Evolutionary conservation across 2,888 invertebrate genomes (phyloP).

Genomic region (Pelosia muscerda): DNA sequence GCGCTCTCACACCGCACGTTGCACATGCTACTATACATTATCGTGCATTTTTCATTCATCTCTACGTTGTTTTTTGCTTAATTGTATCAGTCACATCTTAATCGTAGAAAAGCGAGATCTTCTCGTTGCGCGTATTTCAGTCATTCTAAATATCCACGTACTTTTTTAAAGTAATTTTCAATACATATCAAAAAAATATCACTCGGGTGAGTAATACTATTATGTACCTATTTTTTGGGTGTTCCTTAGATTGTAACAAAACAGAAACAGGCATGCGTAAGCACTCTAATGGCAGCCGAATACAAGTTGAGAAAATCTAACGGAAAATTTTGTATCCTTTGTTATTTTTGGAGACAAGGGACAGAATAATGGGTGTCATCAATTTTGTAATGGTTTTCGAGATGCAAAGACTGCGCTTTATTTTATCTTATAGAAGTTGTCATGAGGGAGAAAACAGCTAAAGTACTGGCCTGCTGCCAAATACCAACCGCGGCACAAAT

Average conservation of each 20-base stretch:
- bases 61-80: constrained; percentile 55
- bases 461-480: constrained; percentile 82
- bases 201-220: constrained; percentile 45
- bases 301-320: constrained; percentile 31
- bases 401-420: constrained; percentile 63
- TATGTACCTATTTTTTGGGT: constrained; percentile 27
- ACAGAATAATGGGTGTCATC: constrained; percentile 30
- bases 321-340: constrained; percentile 25
- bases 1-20: constrained; percentile 59
- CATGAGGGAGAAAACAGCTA: constrained; percentile 79
- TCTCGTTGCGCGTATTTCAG: constrained; percentile 39
- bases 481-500: constrained; percentile 76
- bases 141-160: constrained; percentile 43
- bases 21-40: constrained; percentile 57
- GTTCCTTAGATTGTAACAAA: constrained; percentile 35
- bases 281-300: constrained; percentile 52
- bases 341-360: constrained; percentile 17
- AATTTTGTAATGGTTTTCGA: constrained; percentile 52
- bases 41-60: constrained; percentile 77
- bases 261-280: constrained; percentile 57
- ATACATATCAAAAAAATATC: constrained; percentile 30
- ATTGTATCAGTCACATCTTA: constrained; percentile 48
- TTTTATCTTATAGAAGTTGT: constrained; percentile 76
- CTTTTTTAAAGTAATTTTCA: constrained; percentile 31
- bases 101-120: constrained; percentile 28